These are phyloP conservation scores for Gobio gobio DNA, from an alignment of 2,113 vertebrate genomes.

Conservation along the genomic window DNA sequence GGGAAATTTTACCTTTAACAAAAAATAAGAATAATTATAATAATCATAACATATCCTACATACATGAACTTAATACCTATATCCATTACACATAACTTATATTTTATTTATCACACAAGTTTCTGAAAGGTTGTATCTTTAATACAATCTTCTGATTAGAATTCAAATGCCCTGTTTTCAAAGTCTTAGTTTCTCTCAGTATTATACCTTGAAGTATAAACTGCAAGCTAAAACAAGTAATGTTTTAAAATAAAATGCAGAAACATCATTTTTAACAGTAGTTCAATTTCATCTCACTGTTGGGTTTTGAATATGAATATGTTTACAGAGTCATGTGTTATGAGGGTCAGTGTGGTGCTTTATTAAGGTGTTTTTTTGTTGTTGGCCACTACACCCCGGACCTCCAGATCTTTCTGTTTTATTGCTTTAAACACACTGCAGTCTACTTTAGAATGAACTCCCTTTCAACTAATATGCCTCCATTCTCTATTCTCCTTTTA, in stretches of 20 bases:
- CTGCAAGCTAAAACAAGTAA: conserved; percentile 1
- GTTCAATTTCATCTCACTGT: neutral
- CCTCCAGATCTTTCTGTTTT: neutral
- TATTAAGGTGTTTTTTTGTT: neutral
- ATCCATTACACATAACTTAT: neutral
- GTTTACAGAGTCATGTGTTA: conserved; percentile 13
- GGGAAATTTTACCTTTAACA: neutral
- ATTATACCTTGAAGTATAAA: neutral
- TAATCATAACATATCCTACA: neutral
- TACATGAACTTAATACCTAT: neutral
- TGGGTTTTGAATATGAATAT: neutral
- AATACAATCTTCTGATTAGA: conserved; percentile 25
- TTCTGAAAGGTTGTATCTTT: neutral
- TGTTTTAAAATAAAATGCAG: neutral
- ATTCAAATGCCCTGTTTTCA: neutral
- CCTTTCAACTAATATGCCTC: conserved; percentile 4
- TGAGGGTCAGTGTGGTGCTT: neutral
- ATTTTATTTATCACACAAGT: neutral
- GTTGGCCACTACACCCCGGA: neutral
- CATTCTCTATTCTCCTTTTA: conserved; percentile 6
- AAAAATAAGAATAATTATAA: neutral
- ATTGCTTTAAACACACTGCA: neutral
- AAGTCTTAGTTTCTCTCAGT: conserved; percentile 3
- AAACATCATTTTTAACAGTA: neutral
- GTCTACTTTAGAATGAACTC: neutral